These are phyloP conservation scores for Acrocera orbiculus DNA, from an alignment of 2,888 invertebrate genomes.

Conservation along the genomic window DNA sequence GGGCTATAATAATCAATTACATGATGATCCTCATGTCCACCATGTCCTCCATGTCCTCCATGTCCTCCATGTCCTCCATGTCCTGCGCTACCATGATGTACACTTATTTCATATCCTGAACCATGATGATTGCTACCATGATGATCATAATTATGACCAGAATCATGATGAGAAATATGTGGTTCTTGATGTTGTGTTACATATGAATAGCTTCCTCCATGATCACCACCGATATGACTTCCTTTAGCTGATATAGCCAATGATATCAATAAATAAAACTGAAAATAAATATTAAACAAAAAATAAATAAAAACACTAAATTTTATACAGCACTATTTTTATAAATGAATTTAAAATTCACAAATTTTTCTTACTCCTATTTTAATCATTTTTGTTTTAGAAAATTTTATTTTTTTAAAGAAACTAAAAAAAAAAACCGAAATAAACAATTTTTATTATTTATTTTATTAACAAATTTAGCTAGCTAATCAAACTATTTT, in stretches of 20 bases:
- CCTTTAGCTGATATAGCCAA: conserved; percentile 14
- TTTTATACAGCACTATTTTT: no score
- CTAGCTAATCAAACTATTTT: no score
- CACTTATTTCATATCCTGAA: neutral
- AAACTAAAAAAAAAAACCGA: no score
- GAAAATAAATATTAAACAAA: no score
- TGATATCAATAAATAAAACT: neutral
- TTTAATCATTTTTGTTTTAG: no score
- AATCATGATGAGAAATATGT: conserved; percentile 9
- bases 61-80: conserved; percentile 2
- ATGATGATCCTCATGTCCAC: conserved; percentile 16
- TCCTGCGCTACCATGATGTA: conserved; percentile 1
- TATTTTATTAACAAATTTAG: no score
- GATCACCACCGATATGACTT: conserved; percentile 16
- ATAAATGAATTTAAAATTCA: no score
- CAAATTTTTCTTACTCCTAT: no score
- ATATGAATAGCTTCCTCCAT: conserved; percentile 20
- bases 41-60: conserved; percentile 6
- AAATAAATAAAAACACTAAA: conserved; percentile 12
- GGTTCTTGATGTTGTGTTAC: conserved; percentile 22
- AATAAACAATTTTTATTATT: no score
- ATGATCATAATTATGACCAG: conserved; percentile 2
- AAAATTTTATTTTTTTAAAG: no score
- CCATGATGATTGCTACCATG: conserved; percentile 4
- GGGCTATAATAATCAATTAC: conserved; percentile 31